These are phyloP conservation scores for Temnothorax rugatulus DNA, from an alignment of 2,888 invertebrate genomes.

Conservation along the genomic window DNA sequence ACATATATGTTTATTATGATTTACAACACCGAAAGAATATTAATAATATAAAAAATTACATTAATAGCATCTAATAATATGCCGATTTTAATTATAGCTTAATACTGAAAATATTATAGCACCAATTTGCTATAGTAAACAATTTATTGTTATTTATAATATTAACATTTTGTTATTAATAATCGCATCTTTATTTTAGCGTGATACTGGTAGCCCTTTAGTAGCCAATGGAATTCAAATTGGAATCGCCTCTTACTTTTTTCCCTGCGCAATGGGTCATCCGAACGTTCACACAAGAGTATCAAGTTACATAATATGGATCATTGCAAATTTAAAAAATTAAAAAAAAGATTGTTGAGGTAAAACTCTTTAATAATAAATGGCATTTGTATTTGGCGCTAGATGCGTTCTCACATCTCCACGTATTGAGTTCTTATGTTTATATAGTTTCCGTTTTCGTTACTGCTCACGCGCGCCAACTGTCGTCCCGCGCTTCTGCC, in stretches of 20 bases:
- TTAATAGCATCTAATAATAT: background rate
- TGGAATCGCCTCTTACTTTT: constrained; percentile 73
- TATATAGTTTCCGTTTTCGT: no score
- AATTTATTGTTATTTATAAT: background rate
- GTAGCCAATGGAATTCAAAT: constrained; percentile 61
- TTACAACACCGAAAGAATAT: background rate
- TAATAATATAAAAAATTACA: background rate
- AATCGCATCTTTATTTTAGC: constrained; percentile 45
- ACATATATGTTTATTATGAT: background rate
- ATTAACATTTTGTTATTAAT: background rate
- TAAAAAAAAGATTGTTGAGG: no score
- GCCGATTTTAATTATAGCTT: background rate
- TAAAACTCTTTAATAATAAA: no score
- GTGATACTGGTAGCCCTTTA: constrained; percentile 74
- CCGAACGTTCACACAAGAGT: constrained; percentile 77
- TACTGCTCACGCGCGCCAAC: no score
- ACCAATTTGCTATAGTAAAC: background rate
- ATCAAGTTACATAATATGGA: constrained; percentile 68
- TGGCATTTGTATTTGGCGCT: no score
- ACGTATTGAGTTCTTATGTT: no score
- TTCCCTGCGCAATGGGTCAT: no score
- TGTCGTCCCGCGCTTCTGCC: no score
- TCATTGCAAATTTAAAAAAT: constrained; percentile 53
- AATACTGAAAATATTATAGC: background rate
- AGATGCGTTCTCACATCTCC: no score